Evolutionary conservation across 2,113 vertebrate species (phyloP).

Genomic region (Circaetus cinerascens): DNA sequence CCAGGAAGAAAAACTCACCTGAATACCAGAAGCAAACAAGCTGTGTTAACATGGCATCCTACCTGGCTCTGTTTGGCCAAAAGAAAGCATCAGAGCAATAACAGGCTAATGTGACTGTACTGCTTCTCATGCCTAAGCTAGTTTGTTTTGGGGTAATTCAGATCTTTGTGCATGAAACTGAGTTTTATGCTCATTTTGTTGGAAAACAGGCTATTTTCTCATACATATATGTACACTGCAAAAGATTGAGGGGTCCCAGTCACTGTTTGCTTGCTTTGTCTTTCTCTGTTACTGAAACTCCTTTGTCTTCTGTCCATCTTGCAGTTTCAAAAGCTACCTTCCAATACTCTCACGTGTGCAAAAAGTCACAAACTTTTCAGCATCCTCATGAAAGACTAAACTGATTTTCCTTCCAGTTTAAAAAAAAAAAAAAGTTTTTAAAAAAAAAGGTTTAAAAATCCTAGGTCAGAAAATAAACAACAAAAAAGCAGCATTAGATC

Average conservation of each 20-base stretch:
- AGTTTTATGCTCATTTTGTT: not conserved
- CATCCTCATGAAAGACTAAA: not conserved
- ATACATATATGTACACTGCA: not conserved
- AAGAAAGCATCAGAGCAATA: not conserved
- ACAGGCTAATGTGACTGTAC: not conserved
- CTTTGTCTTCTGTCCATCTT: not conserved
- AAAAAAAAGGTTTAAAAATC: not conserved
- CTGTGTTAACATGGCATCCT: not conserved
- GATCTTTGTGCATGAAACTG: not conserved
- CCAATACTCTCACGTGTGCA: fast-evolving
- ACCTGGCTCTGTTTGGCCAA: not conserved
- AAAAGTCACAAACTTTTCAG: not conserved
- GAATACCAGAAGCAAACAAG: not conserved
- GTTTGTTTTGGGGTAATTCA: not conserved
- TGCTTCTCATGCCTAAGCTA: not conserved
- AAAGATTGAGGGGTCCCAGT: not conserved
- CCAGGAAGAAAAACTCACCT: not conserved
- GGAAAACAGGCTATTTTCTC: not conserved
- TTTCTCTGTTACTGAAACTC: not conserved
- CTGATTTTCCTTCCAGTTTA: not conserved
- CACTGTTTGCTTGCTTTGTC: not conserved
- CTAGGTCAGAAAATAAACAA: not conserved
- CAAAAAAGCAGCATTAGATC: not conserved
- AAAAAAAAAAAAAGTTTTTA: not conserved
- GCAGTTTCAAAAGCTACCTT: not conserved